Evolutionary conservation across 2,797 vertebrate genomes (phyloP).

Genomic region (Pseudocheirus occidentalis): DNA sequence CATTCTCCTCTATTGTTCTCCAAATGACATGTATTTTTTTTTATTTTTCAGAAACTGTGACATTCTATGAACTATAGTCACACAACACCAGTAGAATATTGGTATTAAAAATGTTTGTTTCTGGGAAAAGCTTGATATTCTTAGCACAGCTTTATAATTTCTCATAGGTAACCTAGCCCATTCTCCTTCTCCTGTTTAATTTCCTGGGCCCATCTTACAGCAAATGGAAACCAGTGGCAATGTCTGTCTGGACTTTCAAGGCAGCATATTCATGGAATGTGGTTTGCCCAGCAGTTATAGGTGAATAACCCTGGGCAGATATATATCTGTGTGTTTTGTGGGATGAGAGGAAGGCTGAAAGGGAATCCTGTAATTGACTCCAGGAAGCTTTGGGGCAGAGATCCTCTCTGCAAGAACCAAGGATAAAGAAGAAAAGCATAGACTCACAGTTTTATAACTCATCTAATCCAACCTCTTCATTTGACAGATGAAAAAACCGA

Average conservation of each 20-base stretch:
- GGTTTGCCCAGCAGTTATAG: not conserved
- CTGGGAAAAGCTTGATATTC: not conserved
- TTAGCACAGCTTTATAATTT: not conserved
- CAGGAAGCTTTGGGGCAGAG: not conserved
- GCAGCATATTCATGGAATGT: not conserved
- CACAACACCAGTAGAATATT: not conserved
- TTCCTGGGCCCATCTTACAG: not conserved
- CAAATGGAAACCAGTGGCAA: not conserved
- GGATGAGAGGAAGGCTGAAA: not conserved
- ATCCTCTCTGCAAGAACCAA: not conserved
- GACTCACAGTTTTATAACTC: not conserved
- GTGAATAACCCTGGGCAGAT: not conserved
- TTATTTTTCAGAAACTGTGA: not conserved
- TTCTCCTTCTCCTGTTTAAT: not conserved
- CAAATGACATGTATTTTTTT: not conserved
- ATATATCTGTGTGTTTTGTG: no score
- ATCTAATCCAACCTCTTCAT: no score
- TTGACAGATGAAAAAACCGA: no score
- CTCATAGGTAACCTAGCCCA: not conserved
- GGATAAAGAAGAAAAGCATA: not conserved
- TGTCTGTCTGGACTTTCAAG: not conserved
- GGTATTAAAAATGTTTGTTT: not conserved
- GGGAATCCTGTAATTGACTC: not conserved
- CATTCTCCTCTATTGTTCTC: not conserved
- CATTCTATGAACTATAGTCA: not conserved